phyloP scores from a whole-genome alignment of 2,113 vertebrate species.

The Sinocyclocheilus anophthalmus region DNA sequence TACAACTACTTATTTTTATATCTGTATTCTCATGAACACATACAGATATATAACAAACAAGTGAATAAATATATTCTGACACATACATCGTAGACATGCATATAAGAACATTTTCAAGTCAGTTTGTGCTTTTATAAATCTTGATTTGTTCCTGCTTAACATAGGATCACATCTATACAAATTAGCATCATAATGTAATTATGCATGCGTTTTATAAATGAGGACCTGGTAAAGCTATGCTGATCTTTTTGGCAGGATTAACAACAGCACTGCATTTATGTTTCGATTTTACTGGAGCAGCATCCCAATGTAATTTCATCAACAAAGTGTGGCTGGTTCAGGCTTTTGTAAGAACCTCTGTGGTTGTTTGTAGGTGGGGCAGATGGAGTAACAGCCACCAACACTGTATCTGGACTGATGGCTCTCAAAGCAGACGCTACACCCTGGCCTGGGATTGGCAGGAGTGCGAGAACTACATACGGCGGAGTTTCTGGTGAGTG shows the following conservation, averaged over 20 bases:
- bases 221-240: neutral
- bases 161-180: neutral
- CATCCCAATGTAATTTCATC: neutral
- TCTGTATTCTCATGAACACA: neutral
- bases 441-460: slow-evolving; percentile 91
- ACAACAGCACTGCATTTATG: neutral
- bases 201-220: neutral
- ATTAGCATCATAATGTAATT: neutral
- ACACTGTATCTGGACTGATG: slow-evolving; percentile 94
- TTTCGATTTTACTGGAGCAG: neutral
- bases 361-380: slow-evolving; percentile 79
- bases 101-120: neutral
- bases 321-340: neutral
- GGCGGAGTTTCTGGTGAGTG: slow-evolving; percentile 86
- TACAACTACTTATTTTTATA: neutral
- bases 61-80: neutral
- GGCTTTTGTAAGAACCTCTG: neutral
- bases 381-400: slow-evolving; percentile 92
- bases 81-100: neutral
- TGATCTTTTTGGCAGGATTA: neutral
- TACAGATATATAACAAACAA: neutral
- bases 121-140: neutral
- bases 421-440: slow-evolving; percentile 83
- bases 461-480: slow-evolving; percentile 83
- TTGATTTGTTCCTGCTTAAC: neutral